A percentile compares a stretch with the other conserved stretches of the same genome.
These are phyloP conservation scores for Tauraco erythrolophus DNA, from an alignment of 2,113 vertebrate genomes.

Conservation along the genomic window DNA sequence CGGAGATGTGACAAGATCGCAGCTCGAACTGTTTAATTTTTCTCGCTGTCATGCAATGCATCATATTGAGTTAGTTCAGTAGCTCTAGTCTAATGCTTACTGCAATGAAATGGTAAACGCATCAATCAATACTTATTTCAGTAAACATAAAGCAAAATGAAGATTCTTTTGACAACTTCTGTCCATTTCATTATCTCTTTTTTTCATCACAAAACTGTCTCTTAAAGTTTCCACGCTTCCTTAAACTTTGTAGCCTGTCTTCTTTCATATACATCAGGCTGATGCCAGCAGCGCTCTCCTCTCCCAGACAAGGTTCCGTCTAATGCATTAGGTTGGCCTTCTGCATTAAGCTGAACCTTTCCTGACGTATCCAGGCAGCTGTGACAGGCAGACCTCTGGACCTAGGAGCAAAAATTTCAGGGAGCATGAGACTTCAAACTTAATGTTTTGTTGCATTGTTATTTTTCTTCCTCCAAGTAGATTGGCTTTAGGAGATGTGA, in stretches of 20 bases:
- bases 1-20: not conserved
- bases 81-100: not conserved
- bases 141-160: not conserved
- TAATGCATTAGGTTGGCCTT: not conserved
- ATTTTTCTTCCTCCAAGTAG: not conserved
- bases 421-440: not conserved
- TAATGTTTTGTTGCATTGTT: not conserved
- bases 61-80: conserved; percentile 4
- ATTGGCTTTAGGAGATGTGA: not conserved
- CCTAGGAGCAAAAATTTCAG: not conserved
- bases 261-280: conserved; percentile 1
- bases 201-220: not conserved
- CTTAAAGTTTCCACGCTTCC: not conserved
- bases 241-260: conserved; percentile 31
- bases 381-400: not conserved
- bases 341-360: not conserved
- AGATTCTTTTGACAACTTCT: conserved; percentile 45
- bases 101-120: not conserved
- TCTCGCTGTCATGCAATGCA: not conserved
- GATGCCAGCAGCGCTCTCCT: not conserved
- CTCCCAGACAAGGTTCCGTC: not conserved
- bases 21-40: conserved; percentile 32
- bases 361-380: not conserved
- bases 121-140: conserved; percentile 37
- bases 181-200: conserved; percentile 21